Percentiles rank a stretch among this genome's conserved stretches.
Conservation (phyloP, 2,797 vertebrate genomes). For the Peromyscus attwateri region DNA sequence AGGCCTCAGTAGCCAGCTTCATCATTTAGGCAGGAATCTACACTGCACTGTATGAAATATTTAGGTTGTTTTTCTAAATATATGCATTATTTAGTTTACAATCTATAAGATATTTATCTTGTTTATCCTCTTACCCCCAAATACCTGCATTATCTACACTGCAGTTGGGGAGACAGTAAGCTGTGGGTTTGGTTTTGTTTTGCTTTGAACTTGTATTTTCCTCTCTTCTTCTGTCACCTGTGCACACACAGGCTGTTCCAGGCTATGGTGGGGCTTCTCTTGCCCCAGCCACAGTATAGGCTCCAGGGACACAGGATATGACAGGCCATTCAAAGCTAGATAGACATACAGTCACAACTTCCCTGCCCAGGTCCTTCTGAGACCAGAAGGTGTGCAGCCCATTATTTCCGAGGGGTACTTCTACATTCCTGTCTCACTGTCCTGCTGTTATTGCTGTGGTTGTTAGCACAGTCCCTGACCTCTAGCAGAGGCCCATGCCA, state of each 20-base stretch:
- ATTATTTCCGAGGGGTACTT: neutral
- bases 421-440: neutral
- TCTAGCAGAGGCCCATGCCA: neutral
- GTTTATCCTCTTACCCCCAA: slow-evolving; percentile 55
- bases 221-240: neutral
- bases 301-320: neutral
- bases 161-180: neutral
- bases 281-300: neutral
- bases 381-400: neutral
- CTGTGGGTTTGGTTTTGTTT: neutral
- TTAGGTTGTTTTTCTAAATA: slow-evolving; percentile 82
- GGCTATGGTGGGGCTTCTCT: neutral
- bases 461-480: neutral
- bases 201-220: neutral
- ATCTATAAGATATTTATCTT: slow-evolving; percentile 80
- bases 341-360: fast-evolving
- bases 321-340: neutral
- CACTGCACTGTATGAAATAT: slow-evolving; percentile 77
- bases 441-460: neutral
- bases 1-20: neutral
- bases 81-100: slow-evolving; percentile 80
- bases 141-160: slow-evolving; percentile 77
- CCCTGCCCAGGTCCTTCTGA: neutral
- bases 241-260: too few relatives aligned
- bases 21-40: slow-evolving; percentile 41